Base-by-base conservation (phyloP, 1,140 invertebrate genomes). In the Cardiocondyla obscurior region DNA sequence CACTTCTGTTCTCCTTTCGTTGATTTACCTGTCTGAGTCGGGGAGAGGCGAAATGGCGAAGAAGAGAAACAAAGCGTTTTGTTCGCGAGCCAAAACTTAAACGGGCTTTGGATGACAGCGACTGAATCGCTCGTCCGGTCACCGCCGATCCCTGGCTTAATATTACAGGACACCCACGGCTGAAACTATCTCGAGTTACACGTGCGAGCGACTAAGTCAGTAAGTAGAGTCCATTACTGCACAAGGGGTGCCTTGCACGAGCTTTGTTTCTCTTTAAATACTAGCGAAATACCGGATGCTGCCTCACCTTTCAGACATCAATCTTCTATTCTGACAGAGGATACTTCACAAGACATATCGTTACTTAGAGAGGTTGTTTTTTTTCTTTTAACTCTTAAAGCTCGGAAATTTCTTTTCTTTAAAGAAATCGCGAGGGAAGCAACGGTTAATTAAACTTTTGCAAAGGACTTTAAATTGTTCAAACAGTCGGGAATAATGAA, bases 101-200 rank as follows among this genome's bases (percentile, higher is more conserved):
- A 33, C 44, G 36, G 42, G 42, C 19, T 81, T 49, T 39, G 39
- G 46, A 51, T 28, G 67, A 73, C 33, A 39, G 77, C 67, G 51
- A 57, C 33, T 39, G 39, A 81, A 36, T 39, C 76, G 55, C 14
- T 7, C 39, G 22, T 77, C 30, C 33, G 58, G 58, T 53, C 62
- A 25, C 51, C 77, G 5, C 49, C 22, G 25, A 30, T 81, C 30
- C 7, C n/a, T 39, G 19, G 67, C 42, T 81, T 81, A 82, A 81
- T 84, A 81, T 84, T 81, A 84, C 82, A 51, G 46, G 53, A 46
- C 44, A 81, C 22, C 33, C 46, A 53, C 51, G 44, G 36, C n/a
- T 42, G 53, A 46, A 81, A 84, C 82, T 84, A 81, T 84, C 82
- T 84, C 65, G 82, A 44, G 65, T 84, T 81, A 81, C 82, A 57